These are phyloP conservation scores for Capitulum mitella DNA, from an alignment of 2,888 invertebrate species.

Conservation along the genomic window DNA sequence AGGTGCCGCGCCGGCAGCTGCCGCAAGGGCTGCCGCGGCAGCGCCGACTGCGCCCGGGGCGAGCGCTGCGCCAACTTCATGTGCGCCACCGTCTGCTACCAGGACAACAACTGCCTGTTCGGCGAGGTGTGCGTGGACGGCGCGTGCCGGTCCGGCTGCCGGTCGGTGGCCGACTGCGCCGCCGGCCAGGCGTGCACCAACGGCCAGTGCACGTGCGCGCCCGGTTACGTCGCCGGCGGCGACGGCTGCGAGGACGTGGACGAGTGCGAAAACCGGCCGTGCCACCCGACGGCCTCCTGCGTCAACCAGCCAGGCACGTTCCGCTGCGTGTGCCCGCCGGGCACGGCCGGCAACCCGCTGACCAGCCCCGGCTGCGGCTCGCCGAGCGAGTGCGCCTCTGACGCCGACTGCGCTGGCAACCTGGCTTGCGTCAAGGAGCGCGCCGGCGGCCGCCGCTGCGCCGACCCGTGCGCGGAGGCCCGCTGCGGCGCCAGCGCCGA, in stretches of 20 bases:
- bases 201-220: conserved; percentile 56
- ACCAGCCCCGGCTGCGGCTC: conserved; percentile 57
- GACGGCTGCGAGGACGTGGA: conserved; percentile 73
- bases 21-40: conserved; percentile 64
- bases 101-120: conserved; percentile 79
- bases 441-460: conserved; percentile 52
- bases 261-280: conserved; percentile 58
- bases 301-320: conserved; percentile 71
- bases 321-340: conserved; percentile 68
- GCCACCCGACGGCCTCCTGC: conserved; percentile 72
- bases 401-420: conserved; percentile 65
- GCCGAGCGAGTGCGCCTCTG: conserved; percentile 65
- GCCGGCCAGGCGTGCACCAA: conserved; percentile 66
- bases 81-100: conserved; percentile 78
- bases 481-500: conserved; percentile 68
- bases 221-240: conserved; percentile 57
- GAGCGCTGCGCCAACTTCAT: conserved; percentile 67
- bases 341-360: conserved; percentile 62
- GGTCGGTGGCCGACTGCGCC: conserved; percentile 69
- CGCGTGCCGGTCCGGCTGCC: conserved; percentile 73
- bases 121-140: conserved; percentile 81
- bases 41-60: conserved; percentile 66
- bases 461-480: conserved; percentile 64
- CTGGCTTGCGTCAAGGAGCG: conserved; percentile 54
- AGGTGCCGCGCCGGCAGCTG: conserved; percentile 71